phyloP scores from a whole-genome alignment of 2,797 vertebrate species.

The Danio tinwini region DNA sequence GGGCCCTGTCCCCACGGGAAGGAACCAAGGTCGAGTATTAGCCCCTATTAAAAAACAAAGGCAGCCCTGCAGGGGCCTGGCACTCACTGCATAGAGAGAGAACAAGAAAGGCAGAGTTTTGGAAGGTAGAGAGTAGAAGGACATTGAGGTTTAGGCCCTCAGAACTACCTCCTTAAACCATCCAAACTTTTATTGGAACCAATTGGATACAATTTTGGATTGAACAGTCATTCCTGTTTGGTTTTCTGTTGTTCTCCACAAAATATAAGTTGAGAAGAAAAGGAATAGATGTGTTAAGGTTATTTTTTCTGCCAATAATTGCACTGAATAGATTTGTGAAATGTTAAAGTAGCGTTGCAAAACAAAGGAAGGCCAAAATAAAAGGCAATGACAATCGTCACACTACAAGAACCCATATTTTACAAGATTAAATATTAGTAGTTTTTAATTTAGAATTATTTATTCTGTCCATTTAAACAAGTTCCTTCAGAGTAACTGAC shows the following conservation, averaged over 20 bases:
- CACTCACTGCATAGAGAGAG: constrained; percentile 51
- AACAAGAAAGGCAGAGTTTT: constrained; percentile 58
- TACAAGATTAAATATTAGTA: too few relatives aligned
- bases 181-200: constrained; percentile 16
- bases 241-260: not conserved
- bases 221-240: constrained; percentile 2
- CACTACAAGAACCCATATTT: not conserved
- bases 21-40: constrained; percentile 67
- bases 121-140: constrained; percentile 65
- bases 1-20: constrained; percentile 61
- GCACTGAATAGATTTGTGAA: not conserved
- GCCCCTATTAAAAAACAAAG: constrained; percentile 69
- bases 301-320: not conserved
- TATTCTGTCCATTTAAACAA: too few relatives aligned
- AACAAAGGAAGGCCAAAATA: constrained; percentile 6
- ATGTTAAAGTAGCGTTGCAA: not conserved
- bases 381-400: not conserved
- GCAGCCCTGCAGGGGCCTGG: constrained; percentile 60
- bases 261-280: not conserved
- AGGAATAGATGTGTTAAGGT: not conserved
- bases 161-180: constrained; percentile 16
- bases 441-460: too few relatives aligned
- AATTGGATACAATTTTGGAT: not conserved
- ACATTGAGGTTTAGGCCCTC: constrained; percentile 49
- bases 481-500: too few relatives aligned